Percentiles rank a stretch among this genome's conserved stretches.
Evolutionary conservation across 23 tunicate genomes (phyloP).

Genomic region (Diplosoma virens): DNA sequence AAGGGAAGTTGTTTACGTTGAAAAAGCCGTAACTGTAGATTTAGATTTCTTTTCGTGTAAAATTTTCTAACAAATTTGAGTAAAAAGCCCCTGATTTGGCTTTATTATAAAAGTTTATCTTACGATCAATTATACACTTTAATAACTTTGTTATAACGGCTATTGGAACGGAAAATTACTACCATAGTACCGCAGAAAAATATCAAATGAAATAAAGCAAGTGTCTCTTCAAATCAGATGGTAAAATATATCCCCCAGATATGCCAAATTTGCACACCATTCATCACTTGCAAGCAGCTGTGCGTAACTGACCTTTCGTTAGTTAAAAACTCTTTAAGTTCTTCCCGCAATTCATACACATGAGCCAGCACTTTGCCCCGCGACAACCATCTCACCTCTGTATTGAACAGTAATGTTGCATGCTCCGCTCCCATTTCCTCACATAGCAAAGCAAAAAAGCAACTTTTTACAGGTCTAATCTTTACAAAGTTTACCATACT

Average conservation of each 20-base stretch:
- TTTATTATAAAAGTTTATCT: too few species aligned
- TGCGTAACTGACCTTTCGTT: not conserved
- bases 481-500: conserved; percentile 27
- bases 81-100: too few species aligned
- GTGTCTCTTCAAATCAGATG: not conserved
- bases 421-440: conserved; percentile 30
- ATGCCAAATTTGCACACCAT: conserved; percentile 40
- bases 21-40: too few species aligned
- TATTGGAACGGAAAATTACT: too few species aligned
- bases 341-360: conserved; percentile 14
- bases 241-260: conserved; percentile 7
- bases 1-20: too few species aligned
- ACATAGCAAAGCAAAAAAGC: conserved; percentile 9
- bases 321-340: not conserved
- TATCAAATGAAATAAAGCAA: too few species aligned
- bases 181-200: too few species aligned
- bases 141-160: too few species aligned
- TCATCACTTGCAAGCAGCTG: conserved; percentile 46
- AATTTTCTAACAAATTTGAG: too few species aligned
- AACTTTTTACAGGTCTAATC: conserved; percentile 27
- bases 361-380: conserved; percentile 23
- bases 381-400: conserved; percentile 27
- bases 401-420: not conserved
- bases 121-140: too few species aligned
- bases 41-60: too few species aligned